Evolutionary conservation across 2,888 invertebrate genomes (phyloP).

Genomic region (Eumacrocentrus americanus): DNA sequence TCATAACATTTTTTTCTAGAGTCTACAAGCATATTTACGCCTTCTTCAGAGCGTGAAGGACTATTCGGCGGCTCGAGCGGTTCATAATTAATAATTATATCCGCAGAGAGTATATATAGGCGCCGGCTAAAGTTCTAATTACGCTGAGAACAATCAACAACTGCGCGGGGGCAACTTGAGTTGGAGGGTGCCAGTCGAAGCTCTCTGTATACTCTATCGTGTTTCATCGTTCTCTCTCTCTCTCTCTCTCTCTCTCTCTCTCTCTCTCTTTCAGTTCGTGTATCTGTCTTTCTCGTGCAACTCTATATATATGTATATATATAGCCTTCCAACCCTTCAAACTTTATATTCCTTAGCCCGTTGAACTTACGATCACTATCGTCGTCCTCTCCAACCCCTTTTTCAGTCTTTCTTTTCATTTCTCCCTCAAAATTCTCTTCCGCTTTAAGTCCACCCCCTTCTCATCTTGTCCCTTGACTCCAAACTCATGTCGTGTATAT

Average conservation of each 20-base stretch:
- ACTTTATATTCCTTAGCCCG: slow-evolving; percentile 19
- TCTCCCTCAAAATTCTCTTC: slow-evolving; percentile 6
- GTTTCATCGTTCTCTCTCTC: slow-evolving; percentile 22
- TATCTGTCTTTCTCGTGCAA: not conserved
- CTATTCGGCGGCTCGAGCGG: slow-evolving; percentile 31
- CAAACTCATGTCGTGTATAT: too few species aligned
- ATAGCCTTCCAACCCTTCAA: not conserved
- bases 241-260: slow-evolving; percentile 37
- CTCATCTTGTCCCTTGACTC: too few species aligned
- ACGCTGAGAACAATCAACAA: slow-evolving; percentile 57
- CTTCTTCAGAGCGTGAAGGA: slow-evolving; percentile 1
- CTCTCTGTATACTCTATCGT: too few species aligned
- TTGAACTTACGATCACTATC: slow-evolving; percentile 24
- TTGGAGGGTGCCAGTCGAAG: slow-evolving; percentile 34
- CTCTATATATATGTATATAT: not conserved
- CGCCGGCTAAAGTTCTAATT: slow-evolving; percentile 56
- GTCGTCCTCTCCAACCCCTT: slow-evolving; percentile 19
- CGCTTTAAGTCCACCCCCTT: too few species aligned
- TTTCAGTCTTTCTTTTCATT: slow-evolving; percentile 21
- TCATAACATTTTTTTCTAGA: not conserved
- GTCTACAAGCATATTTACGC: not conserved
- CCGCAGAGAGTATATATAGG: slow-evolving; percentile 23
- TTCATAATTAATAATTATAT: slow-evolving; percentile 55
- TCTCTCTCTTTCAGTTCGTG: slow-evolving; percentile 31
- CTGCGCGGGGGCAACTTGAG: slow-evolving; percentile 39